These are phyloP conservation scores for Galleria mellonella DNA, from an alignment of 1,140 invertebrate species.

Conservation along the genomic window DNA sequence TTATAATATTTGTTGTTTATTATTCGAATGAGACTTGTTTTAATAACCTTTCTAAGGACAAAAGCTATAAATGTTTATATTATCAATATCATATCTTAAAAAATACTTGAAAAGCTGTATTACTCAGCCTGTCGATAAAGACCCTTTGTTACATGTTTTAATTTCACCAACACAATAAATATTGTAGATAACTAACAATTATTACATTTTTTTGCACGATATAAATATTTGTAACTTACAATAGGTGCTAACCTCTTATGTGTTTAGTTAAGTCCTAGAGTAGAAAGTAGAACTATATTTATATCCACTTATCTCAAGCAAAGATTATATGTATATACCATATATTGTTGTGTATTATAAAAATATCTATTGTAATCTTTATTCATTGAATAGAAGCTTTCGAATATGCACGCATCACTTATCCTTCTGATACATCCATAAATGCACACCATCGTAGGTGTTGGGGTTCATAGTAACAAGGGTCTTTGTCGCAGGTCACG, in stretches of 20 bases:
- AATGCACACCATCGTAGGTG: constrained; percentile 34
- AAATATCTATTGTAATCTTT: not conserved
- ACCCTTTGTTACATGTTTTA: constrained; percentile 57
- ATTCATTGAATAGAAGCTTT: not conserved
- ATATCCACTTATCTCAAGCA: not conserved
- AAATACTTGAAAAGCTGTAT: constrained; percentile 30
- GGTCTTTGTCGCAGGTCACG: constrained; percentile 80
- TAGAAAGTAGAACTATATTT: not conserved
- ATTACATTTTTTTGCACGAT: constrained; percentile 14
- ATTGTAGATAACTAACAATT: constrained; percentile 34
- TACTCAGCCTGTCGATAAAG: constrained; percentile 62
- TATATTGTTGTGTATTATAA: no score
- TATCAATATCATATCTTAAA: no score
- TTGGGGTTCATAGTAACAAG: constrained; percentile 65
- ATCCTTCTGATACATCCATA: constrained; percentile 1
- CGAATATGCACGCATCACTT: no score
- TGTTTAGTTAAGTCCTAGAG: constrained; percentile 16
- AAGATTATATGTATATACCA: no score
- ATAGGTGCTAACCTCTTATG: constrained; percentile 7
- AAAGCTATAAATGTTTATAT: no score
- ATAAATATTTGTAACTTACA: constrained; percentile 5
- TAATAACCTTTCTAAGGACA: no score
- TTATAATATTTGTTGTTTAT: no score
- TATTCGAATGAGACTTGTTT: no score
- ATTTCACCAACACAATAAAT: constrained; percentile 47